phyloP scores from a whole-genome alignment of 1,140 invertebrate genomes.

The Eupeodes corollae region DNA sequence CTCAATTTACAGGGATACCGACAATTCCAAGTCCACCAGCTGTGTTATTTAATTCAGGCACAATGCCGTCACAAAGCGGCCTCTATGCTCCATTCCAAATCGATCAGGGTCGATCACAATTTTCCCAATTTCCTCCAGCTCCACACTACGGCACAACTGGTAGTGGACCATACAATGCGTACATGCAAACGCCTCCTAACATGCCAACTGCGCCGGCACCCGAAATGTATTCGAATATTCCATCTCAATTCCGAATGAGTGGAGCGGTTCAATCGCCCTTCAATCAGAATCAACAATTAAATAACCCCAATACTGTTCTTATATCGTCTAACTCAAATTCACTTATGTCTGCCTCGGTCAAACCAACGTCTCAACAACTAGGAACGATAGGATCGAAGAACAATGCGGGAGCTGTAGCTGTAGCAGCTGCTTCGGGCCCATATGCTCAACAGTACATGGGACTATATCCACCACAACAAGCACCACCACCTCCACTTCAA shows the following conservation, averaged over 20 bases:
- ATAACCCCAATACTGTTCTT: constrained; percentile 75
- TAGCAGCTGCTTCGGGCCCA: constrained; percentile 38
- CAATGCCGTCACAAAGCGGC: constrained; percentile 60
- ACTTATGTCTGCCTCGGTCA: constrained; percentile 79
- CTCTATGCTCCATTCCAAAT: constrained; percentile 62
- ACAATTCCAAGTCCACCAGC: constrained; percentile 72
- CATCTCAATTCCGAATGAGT: constrained; percentile 61
- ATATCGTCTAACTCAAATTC: constrained; percentile 74
- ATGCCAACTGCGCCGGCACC: constrained; percentile 53
- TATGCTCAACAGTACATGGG: constrained; percentile 31
- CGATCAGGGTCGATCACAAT: constrained; percentile 47
- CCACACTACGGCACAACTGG: constrained; percentile 36
- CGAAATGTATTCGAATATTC: constrained; percentile 68
- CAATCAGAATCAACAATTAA: constrained; percentile 61
- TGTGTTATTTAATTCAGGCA: constrained; percentile 63
- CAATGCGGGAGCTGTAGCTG: constrained; percentile 41
- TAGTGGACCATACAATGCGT: constrained; percentile 51
- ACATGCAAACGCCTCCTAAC: constrained; percentile 42
- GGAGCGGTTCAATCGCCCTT: constrained; percentile 47
- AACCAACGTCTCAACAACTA: constrained; percentile 70
- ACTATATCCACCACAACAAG: constrained; percentile 37
- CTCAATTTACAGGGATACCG: constrained; percentile 62
- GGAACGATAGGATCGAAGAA: constrained; percentile 66
- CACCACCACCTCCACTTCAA: constrained; percentile 42
- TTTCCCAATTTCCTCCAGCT: constrained; percentile 48